Evolutionary conservation across 2,888 invertebrate species (phyloP).

Genomic region (Nasonia oneida): DNA sequence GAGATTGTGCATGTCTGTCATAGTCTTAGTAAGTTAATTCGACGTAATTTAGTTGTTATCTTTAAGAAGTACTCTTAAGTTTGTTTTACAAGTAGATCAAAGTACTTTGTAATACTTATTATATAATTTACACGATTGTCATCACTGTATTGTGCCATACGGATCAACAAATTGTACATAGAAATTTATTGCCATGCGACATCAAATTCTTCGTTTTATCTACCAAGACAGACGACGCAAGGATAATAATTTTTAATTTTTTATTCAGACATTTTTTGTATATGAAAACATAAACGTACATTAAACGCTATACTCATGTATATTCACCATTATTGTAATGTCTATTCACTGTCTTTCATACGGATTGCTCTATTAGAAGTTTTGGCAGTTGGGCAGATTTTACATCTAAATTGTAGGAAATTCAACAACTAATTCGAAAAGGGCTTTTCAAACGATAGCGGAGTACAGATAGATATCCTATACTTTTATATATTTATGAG

Average conservation of each 20-base stretch:
- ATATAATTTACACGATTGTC: conserved; percentile 40
- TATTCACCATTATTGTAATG: conserved; percentile 42
- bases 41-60: conserved; percentile 27
- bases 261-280: conserved; percentile 53
- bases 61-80: conserved; percentile 31
- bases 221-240: not conserved
- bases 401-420: conserved; percentile 30
- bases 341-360: conserved; percentile 23
- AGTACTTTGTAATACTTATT: conserved; percentile 31
- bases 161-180: conserved; percentile 69
- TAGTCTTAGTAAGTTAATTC: conserved; percentile 56
- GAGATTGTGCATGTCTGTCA: conserved; percentile 40
- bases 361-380: conserved; percentile 25
- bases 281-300: conserved; percentile 57
- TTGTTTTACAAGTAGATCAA: conserved; percentile 26
- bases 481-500: not conserved
- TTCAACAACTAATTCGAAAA: not conserved
- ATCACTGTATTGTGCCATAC: conserved; percentile 71
- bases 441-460: not conserved
- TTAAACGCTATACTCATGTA: conserved; percentile 52
- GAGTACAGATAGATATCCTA: not conserved
- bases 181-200: conserved; percentile 60
- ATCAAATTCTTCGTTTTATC: conserved; percentile 54
- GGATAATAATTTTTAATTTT: conserved; percentile 29
- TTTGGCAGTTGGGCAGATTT: conserved; percentile 53